phyloP scores from a whole-genome alignment of 2,113 vertebrate species.

The Melierax canorus region DNA sequence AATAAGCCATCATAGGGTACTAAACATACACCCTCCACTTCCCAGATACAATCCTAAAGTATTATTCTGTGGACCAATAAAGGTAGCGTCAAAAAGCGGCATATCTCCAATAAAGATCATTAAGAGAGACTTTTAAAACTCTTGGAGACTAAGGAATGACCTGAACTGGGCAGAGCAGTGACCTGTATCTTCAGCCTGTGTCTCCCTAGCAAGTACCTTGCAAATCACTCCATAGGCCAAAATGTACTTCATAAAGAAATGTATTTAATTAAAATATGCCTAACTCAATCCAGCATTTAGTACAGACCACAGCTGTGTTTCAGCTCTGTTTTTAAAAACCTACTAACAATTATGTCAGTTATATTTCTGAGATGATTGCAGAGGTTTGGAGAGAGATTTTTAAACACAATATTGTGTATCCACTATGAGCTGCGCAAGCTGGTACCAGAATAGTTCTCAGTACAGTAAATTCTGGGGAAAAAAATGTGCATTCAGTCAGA shows the following conservation, averaged over 20 bases:
- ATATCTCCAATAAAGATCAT: background rate
- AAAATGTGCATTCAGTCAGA: background rate
- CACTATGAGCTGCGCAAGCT: background rate
- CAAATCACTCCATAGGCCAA: background rate
- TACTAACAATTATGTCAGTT: background rate
- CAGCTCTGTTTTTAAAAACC: background rate
- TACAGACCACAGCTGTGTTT: background rate
- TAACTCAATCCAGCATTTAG: background rate
- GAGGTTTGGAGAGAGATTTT: background rate
- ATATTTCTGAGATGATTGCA: background rate
- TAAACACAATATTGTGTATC: background rate
- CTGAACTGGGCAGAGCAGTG: background rate
- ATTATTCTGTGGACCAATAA: background rate
- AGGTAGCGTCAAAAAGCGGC: background rate
- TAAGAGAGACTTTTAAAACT: background rate
- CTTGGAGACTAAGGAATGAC: background rate
- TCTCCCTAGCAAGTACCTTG: background rate
- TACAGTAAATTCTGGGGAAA: background rate
- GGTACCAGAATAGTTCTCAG: background rate
- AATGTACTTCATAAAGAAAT: background rate
- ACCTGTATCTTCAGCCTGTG: background rate
- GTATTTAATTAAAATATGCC: background rate
- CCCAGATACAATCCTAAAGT: background rate
- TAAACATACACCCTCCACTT: background rate
- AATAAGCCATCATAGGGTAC: background rate